Conservation (phyloP, 2,888 invertebrate species). For the Coelopa pilipes region DNA sequence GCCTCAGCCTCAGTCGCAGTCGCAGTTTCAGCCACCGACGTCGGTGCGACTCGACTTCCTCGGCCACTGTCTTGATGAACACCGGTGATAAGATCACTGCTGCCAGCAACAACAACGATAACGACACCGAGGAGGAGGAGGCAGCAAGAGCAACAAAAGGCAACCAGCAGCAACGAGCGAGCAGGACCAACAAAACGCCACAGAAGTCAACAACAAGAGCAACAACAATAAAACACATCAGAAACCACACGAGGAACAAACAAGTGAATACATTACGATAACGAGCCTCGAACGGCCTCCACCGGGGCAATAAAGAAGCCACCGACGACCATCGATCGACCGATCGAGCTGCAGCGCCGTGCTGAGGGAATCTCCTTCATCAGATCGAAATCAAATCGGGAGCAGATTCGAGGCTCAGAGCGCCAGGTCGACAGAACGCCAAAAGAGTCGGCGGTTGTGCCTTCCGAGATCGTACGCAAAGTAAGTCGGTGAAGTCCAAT, state of each 20-base stretch:
- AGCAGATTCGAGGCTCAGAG: constrained; percentile 15
- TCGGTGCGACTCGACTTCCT: not conserved
- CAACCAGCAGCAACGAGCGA: not conserved
- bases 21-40: not conserved
- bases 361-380: not conserved
- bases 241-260: not conserved
- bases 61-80: constrained; percentile 25
- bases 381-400: constrained; percentile 20
- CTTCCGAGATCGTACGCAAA: constrained; percentile 26
- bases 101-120: constrained; percentile 25
- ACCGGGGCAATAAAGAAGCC: constrained; percentile 22
- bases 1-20: not conserved
- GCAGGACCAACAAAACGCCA: not conserved
- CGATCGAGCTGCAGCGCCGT: no score
- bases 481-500: constrained; percentile 15
- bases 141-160: no score
- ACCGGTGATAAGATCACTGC: constrained; percentile 31
- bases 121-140: constrained; percentile 11
- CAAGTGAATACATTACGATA: constrained; percentile 35
- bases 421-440: not conserved
- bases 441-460: not conserved
- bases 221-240: no score
- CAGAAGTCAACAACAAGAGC: no score
- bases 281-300: constrained; percentile 12
- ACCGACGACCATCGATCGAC: not conserved